A percentile compares a stretch with the other conserved stretches of the same genome.
phyloP scores from a whole-genome alignment of 1,140 invertebrate genomes.

The Ephestia elutella region DNA sequence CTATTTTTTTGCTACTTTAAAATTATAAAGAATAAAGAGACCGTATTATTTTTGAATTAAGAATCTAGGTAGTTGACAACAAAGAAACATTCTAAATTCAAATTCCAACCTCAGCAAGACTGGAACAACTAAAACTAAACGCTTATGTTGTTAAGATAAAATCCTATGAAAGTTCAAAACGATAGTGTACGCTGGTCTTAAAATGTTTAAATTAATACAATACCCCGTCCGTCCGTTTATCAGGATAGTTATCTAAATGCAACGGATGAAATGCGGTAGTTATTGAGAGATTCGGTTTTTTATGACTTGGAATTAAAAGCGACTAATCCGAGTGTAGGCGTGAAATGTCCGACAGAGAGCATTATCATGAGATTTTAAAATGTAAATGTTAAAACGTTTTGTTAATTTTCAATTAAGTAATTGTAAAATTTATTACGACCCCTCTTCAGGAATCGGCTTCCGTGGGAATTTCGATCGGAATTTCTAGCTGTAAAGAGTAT shows the following conservation, averaged over 20 bases:
- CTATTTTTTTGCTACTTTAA: too few species aligned
- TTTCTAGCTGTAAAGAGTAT: too few species aligned
- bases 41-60: too few species aligned
- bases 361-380: neutral
- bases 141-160: too few species aligned
- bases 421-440: neutral
- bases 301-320: conserved; percentile 11
- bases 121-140: too few species aligned
- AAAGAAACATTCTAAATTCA: too few species aligned
- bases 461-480: too few species aligned
- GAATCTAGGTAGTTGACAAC: too few species aligned
- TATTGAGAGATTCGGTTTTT: conserved; percentile 36
- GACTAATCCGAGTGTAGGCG: conserved; percentile 20
- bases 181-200: neutral
- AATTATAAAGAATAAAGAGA: too few species aligned
- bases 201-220: conserved; percentile 46
- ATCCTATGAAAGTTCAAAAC: neutral
- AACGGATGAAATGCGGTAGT: conserved; percentile 30
- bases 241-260: conserved; percentile 45
- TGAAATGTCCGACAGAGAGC: conserved; percentile 9
- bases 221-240: conserved; percentile 39
- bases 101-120: too few species aligned
- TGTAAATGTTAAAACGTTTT: neutral
- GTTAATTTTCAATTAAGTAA: neutral
- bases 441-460: too few species aligned